Base-by-base conservation (phyloP, 2,113 vertebrate species). In the Ammodytes dubius region DNA sequence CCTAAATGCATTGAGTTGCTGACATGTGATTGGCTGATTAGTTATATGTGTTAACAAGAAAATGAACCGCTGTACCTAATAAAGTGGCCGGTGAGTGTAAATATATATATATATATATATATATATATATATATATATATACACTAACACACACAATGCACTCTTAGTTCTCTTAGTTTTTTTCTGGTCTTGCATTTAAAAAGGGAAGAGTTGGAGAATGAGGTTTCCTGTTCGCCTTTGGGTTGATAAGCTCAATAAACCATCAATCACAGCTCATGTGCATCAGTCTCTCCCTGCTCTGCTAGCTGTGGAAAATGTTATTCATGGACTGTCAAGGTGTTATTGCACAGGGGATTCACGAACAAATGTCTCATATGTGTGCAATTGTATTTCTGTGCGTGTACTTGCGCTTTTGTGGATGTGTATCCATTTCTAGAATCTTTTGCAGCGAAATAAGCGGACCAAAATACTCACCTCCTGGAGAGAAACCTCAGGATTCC, bases 181-280 rank as follows among this genome's bases (percentile, higher is more conserved):
- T 39, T 80, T 60, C 64, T 71, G 70, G 78, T 77, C 54, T 70
- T 60, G 35, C 35, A 17, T 65, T 56, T 27, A 40, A 77, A 47
- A 77, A 64, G n/a, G 66, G 53, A 71, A 73, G 77, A 74, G 59
- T 43, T 50, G 78, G 54, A 70, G 66, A 78, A 68, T 66, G 5
- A 54, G n/a, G 63, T 61, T 79, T 81, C 68, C 59, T 83, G 61
- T 71, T 81, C 66, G 54, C 73, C 59, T 90, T 72, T 66, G 65
- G 52, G 60, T 60, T 82, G 84, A 90, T 76, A 74, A 81, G 64
- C 61, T 81, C 83, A 86, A 76, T 87, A 81, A 90, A 82, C 45
- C 87, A 81, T 89, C 75, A 88, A 68, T 65, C 88, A 74, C 68
- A 73, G 80, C 77, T 65, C 35, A 46, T 77, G 69, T 67, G 43